A percentile compares a stretch with the other conserved stretches of the same genome.
These are phyloP conservation scores for Auanema freiburgensis DNA, from an alignment of 2,888 invertebrate genomes.

Conservation along the genomic window DNA sequence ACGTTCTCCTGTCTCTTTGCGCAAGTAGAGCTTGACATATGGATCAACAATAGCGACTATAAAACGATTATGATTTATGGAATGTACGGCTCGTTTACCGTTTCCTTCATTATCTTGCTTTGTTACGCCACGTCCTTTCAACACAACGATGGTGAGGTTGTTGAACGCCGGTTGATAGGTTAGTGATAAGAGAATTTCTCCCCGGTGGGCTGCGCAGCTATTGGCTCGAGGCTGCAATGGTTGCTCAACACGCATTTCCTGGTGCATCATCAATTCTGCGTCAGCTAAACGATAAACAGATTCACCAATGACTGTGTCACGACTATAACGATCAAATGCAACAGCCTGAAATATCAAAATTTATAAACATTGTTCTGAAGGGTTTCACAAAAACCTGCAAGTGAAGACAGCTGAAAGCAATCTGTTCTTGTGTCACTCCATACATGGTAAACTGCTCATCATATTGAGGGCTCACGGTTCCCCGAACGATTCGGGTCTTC, in stretches of 20 bases:
- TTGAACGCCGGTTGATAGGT: conserved; percentile 98
- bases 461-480: conserved; percentile 92
- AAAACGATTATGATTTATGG: not conserved
- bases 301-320: conserved; percentile 97
- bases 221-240: conserved; percentile 48
- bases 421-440: conserved; percentile 69
- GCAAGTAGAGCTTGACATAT: conserved; percentile 93
- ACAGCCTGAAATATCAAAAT: conserved; percentile 63
- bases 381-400: conserved; percentile 68
- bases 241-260: conserved; percentile 44
- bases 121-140: conserved; percentile 94
- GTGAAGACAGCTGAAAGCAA: conserved; percentile 80
- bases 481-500: conserved; percentile 78
- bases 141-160: conserved; percentile 89
- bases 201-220: conserved; percentile 40
- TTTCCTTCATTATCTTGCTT: conserved; percentile 78
- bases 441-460: conserved; percentile 99
- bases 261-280: conserved; percentile 62
- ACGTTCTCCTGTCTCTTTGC: conserved; percentile 83
- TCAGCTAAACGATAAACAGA: conserved; percentile 75
- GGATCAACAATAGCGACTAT: conserved; percentile 74
- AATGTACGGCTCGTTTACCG: not conserved
- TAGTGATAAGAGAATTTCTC: conserved; percentile 80
- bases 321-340: conserved; percentile 94
- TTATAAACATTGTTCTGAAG: not conserved